Evolutionary conservation across 2,888 invertebrate genomes (phyloP), one percentile per base, ranked within the genome.

Genomic region (Pseudeuparius sepicola): DNA sequence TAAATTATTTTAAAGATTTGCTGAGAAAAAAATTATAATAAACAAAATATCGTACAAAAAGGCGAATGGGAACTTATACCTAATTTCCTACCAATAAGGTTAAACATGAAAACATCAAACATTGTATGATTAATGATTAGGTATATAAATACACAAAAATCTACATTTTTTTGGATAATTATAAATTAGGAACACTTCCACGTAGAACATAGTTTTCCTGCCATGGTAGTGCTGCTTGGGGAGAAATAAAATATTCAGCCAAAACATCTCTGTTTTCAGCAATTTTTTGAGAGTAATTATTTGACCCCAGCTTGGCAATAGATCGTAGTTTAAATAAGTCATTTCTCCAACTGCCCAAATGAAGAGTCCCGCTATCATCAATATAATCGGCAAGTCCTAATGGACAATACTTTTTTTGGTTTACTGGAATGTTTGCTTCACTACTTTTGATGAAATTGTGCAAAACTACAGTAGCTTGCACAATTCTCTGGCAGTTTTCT

Each of bases 341-440:
- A 10, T 32, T n/a, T 12, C 24, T 40, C 23, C 29, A 36, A 11
- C 15, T 7, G 14, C 36, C 32, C 18, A n/a, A 9, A 16, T 4
- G 4, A n/a, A 31, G 11, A 3, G 9, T 9, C 5, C 34, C 28
- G 4, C 15, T 14, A 9, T 14, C 14, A 9, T 29, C 34, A 4
- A 27, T 27, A 4, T 33, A n/a, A 14, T 37, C 31, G 14, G 10
- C 15, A 13, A 20, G 13, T 9, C 34, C 40, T 2, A 37, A 33
- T 6, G 37, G 18, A 25, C 37, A 37, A 17, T 37, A 40, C 18
- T 17, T 34, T 11, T 37, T 10, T 30, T 40, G 25, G 7, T n/a
- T 11, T 4, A 11, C 26, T 2, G 33, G 34, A 6, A 34, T 30
- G 7, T 30, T 27, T 7, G 14, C 13, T 37, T 40, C 40, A 16